Percentiles rank a stretch among this genome's conserved stretches.
Evolutionary conservation across 2,797 vertebrate species (phyloP).

Genomic region (Microhierax caerulescens): DNA sequence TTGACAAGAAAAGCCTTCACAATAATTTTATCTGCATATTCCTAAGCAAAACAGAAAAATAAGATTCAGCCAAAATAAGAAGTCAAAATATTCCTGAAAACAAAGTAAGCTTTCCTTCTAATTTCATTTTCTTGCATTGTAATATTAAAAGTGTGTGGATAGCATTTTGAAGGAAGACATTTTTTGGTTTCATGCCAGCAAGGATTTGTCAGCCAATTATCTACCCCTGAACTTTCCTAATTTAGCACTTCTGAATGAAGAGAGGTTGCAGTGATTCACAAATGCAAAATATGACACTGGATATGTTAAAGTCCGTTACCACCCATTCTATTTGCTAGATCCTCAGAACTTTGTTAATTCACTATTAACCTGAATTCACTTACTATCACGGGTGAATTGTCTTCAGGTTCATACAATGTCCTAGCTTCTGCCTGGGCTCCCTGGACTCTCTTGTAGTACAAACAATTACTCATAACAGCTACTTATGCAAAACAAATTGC

Average conservation of each 20-base stretch:
- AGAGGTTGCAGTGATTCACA: background rate
- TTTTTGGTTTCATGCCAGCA: background rate
- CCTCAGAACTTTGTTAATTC: background rate
- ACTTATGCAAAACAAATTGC: background rate
- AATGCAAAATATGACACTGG: fast-evolving
- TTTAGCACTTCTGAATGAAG: background rate
- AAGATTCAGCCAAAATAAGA: background rate
- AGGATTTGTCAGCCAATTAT: background rate
- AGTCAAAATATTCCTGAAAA: background rate
- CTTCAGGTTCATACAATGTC: background rate
- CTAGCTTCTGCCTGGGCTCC: background rate
- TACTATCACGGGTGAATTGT: background rate
- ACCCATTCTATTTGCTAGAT: background rate
- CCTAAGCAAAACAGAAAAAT: background rate
- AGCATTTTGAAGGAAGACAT: background rate
- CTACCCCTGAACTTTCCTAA: background rate
- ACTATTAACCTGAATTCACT: background rate
- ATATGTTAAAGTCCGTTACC: background rate
- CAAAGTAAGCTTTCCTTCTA: background rate
- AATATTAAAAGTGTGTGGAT: background rate
- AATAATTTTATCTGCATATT: background rate
- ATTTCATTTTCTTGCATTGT: background rate
- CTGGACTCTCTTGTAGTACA: background rate
- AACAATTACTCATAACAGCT: background rate
- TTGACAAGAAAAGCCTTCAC: background rate